Conservation (phyloP, 2,797 vertebrate genomes). For the Bradypus variegatus region DNA sequence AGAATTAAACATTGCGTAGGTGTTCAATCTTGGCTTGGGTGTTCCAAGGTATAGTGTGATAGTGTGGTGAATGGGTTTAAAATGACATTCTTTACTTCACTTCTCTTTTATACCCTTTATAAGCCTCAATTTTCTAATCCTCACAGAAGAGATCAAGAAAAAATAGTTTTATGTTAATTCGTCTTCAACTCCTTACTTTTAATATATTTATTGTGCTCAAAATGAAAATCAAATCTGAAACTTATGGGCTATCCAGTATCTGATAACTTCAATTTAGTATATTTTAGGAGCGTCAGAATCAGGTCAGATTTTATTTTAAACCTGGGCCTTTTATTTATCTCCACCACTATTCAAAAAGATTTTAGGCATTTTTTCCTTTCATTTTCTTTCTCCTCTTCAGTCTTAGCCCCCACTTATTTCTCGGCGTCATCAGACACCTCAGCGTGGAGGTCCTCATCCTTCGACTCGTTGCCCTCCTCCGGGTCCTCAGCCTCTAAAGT, state of each 20-base stretch:
- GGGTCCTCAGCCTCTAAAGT: constrained; percentile 1
- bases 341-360: not conserved
- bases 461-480: not conserved
- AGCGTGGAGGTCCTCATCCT: not conserved
- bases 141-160: not conserved
- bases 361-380: not conserved
- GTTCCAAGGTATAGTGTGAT: not conserved
- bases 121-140: constrained; percentile 21
- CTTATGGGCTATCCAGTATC: constrained; percentile 7
- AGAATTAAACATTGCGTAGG: not conserved
- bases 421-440: not conserved
- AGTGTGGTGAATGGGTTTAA: not conserved
- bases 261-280: constrained; percentile 1
- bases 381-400: not conserved
- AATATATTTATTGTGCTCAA: not conserved
- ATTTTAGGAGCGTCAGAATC: constrained; percentile 36
- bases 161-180: not conserved
- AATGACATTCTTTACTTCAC: constrained; percentile 11
- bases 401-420: constrained; percentile 9
- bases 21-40: not conserved
- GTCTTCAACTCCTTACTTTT: not conserved
- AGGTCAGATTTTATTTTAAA: constrained; percentile 40
- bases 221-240: constrained; percentile 37
- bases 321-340: constrained; percentile 38
- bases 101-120: not conserved